Evolutionary conservation across 2,888 invertebrate species (phyloP).

Genomic region (Seira musarum): DNA sequence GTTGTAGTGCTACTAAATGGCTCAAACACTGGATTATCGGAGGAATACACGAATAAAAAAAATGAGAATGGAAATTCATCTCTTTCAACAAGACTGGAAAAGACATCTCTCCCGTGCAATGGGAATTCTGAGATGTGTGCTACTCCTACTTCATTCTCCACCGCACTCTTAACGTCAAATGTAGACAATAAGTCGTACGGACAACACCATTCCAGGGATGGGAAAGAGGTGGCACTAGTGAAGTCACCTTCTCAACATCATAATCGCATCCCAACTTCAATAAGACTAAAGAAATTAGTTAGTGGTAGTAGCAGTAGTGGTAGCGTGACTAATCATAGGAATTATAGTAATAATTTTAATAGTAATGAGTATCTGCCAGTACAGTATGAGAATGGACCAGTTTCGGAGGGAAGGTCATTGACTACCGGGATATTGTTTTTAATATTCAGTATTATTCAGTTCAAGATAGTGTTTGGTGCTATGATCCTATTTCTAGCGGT

Average conservation of each 20-base stretch:
- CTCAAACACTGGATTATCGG: neutral
- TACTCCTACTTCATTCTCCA: neutral
- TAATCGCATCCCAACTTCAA: neutral
- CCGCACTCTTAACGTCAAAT: neutral
- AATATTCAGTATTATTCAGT: constrained; percentile 51
- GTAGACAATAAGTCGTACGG: no score
- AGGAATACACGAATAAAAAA: neutral
- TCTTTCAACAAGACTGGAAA: constrained; percentile 24
- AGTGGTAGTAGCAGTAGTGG: neutral
- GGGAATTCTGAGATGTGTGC: constrained; percentile 25
- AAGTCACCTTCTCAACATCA: neutral
- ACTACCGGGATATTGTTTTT: constrained; percentile 39
- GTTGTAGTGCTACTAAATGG: constrained; percentile 15
- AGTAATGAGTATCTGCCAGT: constrained; percentile 40
- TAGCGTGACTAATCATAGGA: neutral
- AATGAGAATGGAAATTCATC: neutral
- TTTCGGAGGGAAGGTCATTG: constrained; percentile 27
- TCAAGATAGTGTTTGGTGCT: constrained; percentile 45
- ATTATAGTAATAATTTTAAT: constrained; percentile 13
- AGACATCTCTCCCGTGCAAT: constrained; percentile 42
- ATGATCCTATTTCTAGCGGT: constrained; percentile 42
- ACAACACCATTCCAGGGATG: constrained; percentile 14
- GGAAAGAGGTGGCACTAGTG: constrained; percentile 24
- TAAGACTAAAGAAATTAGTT: neutral
- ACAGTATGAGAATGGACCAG: constrained; percentile 27